phyloP scores from a whole-genome alignment of 1,140 invertebrate genomes.

The Brachionus calyciflorus region DNA sequence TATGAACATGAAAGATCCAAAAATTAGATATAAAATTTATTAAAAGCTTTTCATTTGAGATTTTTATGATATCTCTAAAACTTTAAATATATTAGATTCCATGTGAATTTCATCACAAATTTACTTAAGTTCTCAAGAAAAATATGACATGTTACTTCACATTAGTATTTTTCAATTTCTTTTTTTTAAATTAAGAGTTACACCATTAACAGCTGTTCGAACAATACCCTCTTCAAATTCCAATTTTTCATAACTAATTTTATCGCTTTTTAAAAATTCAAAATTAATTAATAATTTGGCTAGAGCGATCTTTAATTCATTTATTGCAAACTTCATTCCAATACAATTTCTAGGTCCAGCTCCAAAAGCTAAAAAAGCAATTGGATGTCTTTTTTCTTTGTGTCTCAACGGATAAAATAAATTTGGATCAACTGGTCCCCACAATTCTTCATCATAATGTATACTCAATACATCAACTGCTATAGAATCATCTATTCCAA shows the following conservation, averaged over 20 bases:
- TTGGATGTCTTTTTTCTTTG: conserved; percentile 48
- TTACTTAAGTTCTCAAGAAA: too few species aligned
- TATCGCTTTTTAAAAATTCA: conserved; percentile 37
- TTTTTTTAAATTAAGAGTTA: not conserved
- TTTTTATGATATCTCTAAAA: too few species aligned
- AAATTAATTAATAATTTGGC: conserved; percentile 52
- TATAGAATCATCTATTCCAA: conserved; percentile 56
- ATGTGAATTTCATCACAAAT: too few species aligned
- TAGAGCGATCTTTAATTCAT: conserved; percentile 55
- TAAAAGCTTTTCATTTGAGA: too few species aligned
- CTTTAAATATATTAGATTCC: too few species aligned
- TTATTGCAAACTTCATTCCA: conserved; percentile 54
- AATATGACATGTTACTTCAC: too few species aligned
- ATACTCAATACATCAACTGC: conserved; percentile 57
- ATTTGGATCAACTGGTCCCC: conserved; percentile 52
- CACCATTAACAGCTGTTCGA: not conserved
- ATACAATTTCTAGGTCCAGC: conserved; percentile 59
- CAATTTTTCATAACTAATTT: not conserved
- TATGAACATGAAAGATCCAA: too few species aligned
- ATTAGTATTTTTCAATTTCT: too few species aligned
- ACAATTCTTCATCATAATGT: conserved; percentile 55
- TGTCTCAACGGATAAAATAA: conserved; percentile 54
- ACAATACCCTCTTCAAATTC: not conserved
- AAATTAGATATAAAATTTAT: too few species aligned
- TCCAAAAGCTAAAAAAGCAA: conserved; percentile 57